Percentiles rank a stretch among this genome's conserved stretches.
These are phyloP conservation scores for Cosmorhoe ocellata DNA, from an alignment of 2,888 invertebrate genomes.

Conservation along the genomic window DNA sequence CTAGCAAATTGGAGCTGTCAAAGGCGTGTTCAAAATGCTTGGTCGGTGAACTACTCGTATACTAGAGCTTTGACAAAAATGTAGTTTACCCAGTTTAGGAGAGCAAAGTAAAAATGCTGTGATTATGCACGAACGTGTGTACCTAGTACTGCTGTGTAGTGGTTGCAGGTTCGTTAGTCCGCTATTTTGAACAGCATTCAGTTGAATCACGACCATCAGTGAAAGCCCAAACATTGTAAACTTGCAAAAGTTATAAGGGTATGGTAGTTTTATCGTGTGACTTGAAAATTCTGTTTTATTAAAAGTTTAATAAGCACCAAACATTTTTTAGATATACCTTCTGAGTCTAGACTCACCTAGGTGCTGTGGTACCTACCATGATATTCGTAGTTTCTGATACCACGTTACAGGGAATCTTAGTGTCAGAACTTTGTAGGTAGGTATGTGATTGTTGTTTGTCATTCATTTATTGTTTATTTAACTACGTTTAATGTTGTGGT, in stretches of 20 bases:
- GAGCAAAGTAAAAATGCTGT: slow-evolving; percentile 7
- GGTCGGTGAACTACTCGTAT: background rate
- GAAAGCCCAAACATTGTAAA: slow-evolving; percentile 17
- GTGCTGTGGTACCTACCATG: too few species aligned
- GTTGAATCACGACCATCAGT: slow-evolving; percentile 32
- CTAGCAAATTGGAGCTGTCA: slow-evolving; percentile 4
- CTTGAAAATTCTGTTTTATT: too few species aligned
- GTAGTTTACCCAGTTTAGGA: slow-evolving; percentile 5
- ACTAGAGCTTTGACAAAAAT: slow-evolving; percentile 3
- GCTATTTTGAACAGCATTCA: slow-evolving; percentile 44
- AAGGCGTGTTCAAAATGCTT: background rate
- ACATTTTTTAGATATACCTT: too few species aligned
- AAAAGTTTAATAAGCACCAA: too few species aligned
- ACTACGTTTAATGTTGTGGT: too few species aligned
- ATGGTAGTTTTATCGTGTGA: too few species aligned
- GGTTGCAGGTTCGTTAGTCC: slow-evolving; percentile 46
- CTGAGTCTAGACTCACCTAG: too few species aligned
- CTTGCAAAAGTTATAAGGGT: background rate
- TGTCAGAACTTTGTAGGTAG: too few species aligned
- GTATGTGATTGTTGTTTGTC: too few species aligned
- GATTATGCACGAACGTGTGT: slow-evolving; percentile 11
- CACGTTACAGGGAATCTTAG: too few species aligned
- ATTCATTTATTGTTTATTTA: too few species aligned
- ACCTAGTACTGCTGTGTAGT: slow-evolving; percentile 6
- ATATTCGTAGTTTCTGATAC: too few species aligned